A percentile compares a stretch with the other conserved stretches of the same genome.
phyloP scores from a whole-genome alignment of 2,797 vertebrate genomes.

The Hemibagrus guttatus region DNA sequence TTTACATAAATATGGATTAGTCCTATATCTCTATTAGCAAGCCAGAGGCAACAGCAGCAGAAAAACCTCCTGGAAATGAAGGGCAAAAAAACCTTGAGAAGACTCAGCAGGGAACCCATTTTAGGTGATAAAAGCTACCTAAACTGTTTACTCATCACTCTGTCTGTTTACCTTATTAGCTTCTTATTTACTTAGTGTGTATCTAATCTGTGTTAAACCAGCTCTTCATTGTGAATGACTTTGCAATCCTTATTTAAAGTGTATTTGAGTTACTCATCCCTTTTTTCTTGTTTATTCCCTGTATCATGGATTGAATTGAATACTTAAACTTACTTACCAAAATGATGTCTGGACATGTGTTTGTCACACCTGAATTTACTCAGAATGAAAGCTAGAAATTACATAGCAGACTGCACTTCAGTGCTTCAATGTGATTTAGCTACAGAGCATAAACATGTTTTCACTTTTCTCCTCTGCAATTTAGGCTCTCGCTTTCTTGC shows the following conservation, averaged over 20 bases:
- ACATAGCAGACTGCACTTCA: conserved; percentile 3
- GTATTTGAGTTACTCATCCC: neutral
- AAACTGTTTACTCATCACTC: neutral
- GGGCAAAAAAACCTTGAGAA: neutral
- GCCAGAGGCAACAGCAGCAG: neutral
- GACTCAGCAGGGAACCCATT: neutral
- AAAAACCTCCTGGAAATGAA: neutral
- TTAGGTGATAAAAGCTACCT: neutral
- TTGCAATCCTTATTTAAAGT: neutral
- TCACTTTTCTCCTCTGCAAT: neutral
- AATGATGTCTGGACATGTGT: neutral
- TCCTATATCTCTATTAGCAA: neutral
- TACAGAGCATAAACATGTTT: conserved; percentile 34
- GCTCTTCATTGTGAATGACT: neutral
- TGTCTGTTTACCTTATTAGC: neutral
- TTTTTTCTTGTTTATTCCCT: neutral
- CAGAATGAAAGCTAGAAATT: neutral
- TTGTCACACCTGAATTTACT: neutral
- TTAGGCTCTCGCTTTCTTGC: neutral
- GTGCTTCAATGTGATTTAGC: neutral
- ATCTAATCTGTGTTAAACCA: neutral
- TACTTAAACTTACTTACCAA: neutral
- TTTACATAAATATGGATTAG: neutral
- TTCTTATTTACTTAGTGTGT: neutral
- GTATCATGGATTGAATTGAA: neutral